Base-by-base conservation (phyloP, 2,888 invertebrate species). In the Allygus modestus region DNA sequence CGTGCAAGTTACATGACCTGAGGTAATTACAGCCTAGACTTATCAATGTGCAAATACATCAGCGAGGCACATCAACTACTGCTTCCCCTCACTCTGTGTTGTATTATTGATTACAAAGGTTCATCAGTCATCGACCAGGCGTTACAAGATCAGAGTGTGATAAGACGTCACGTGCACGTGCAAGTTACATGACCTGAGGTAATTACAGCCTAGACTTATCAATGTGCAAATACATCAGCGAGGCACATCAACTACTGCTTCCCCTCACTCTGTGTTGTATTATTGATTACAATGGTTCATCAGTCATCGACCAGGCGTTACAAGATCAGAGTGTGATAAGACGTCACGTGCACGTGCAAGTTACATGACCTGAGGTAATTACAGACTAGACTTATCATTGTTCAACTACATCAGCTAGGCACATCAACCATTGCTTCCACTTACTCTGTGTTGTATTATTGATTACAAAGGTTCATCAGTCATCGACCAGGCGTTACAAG, bases 21-120 rank as follows among this genome's bases (percentile, higher is more conserved):
- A 28, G 65, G 65, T 65, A 65, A 28, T 31, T 65, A 65, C 65
- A n/a, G n/a, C n/a, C n/a, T n/a, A n/a, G n/a, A 4, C 65, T 28
- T 65, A 65, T 65, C 65, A 65, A 28, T 65, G 65, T 65, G 31
- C 12, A 65, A 65, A 65, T 65, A 65, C 65, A 28, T 65, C 65
- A 65, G 28, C 0, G 15, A 65, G 65, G 20, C 65, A 65, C 65
- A 58, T 31, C 65, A 46, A 46, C 17, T 12, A 15, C 17, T 15
- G 17, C 46, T 12, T 46, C 17, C 17, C 17, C 46, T 46, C n/a
- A 9, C 46, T 12, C 58, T 58, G 58, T n/a, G 58, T 58, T 58
- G 58, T 58, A 12, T 23, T 58, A 58, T 58, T 58, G 58, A 58
- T 58, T 58, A 58, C 58, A 58, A 58, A 58, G 58, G 23, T 58